Evolutionary conservation across 2,113 vertebrate species (phyloP).

Genomic region (Corynorhinus townsendii): DNA sequence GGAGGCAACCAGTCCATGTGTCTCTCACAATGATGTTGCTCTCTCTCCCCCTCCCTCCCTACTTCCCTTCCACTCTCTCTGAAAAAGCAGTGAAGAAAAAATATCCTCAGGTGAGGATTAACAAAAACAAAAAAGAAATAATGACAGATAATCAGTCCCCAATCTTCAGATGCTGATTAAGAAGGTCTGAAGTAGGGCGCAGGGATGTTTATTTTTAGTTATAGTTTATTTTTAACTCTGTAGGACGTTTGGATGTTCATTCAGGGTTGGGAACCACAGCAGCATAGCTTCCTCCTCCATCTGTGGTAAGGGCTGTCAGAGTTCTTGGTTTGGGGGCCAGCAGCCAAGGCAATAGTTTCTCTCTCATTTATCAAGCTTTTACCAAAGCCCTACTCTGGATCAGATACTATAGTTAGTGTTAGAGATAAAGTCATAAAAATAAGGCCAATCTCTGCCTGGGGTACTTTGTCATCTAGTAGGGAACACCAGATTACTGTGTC

Average conservation of each 20-base stretch:
- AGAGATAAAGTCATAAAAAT: background rate
- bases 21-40: no score
- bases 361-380: background rate
- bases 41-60: no score
- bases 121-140: background rate
- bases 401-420: background rate
- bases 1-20: no score
- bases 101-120: no score
- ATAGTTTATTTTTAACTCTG: background rate
- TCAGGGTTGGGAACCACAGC: background rate
- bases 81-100: no score
- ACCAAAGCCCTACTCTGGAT: background rate
- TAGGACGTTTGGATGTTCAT: background rate
- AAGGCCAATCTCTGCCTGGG: background rate
- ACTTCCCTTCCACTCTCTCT: no score
- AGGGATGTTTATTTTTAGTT: background rate
- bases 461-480: background rate
- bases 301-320: background rate
- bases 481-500: rapidly evolving
- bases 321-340: background rate
- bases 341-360: background rate
- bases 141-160: background rate
- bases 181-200: background rate
- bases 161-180: background rate
- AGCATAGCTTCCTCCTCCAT: background rate